A percentile compares a stretch with the other conserved stretches of the same genome.
Evolutionary conservation across 2,888 invertebrate genomes (phyloP).

Genomic region (Xanthia togata): DNA sequence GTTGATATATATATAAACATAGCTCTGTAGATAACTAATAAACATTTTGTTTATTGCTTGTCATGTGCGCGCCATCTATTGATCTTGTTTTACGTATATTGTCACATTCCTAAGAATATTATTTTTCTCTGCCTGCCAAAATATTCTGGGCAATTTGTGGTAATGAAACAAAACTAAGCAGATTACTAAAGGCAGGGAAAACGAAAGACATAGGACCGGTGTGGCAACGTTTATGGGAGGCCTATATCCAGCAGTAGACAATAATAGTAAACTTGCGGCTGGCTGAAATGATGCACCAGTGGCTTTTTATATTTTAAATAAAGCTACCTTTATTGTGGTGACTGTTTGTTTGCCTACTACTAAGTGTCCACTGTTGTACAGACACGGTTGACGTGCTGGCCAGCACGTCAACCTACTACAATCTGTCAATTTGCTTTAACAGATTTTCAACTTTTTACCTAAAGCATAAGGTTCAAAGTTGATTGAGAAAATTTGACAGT

Average conservation of each 20-base stretch:
- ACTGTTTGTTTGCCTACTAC: not conserved
- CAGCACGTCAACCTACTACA: too few relatives aligned
- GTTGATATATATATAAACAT: too few relatives aligned
- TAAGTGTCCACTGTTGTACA: not conserved
- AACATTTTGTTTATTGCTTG: not conserved
- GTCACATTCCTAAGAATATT: not conserved
- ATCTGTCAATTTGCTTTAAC: too few relatives aligned
- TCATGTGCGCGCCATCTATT: not conserved
- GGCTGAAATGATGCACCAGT: not conserved
- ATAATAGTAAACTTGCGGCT: not conserved
- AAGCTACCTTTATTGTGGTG: not conserved
- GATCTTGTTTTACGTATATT: too few relatives aligned
- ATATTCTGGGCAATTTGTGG: not conserved
- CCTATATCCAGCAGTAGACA: not conserved
- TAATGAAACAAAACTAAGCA: not conserved
- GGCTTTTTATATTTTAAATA: not conserved
- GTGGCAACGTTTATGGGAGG: not conserved
- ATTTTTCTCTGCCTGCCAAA: not conserved
- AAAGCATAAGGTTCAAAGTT: too few relatives aligned
- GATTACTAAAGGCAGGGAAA: not conserved
- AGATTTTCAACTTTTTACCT: too few relatives aligned
- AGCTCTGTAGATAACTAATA: not conserved
- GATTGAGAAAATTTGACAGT: too few relatives aligned
- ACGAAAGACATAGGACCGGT: not conserved
- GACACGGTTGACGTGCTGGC: too few relatives aligned